Percentiles rank a stretch among this genome's conserved stretches.
These are phyloP conservation scores for Drosophila melanosoma DNA, from an alignment of 2,888 invertebrate species.

Conservation along the genomic window DNA sequence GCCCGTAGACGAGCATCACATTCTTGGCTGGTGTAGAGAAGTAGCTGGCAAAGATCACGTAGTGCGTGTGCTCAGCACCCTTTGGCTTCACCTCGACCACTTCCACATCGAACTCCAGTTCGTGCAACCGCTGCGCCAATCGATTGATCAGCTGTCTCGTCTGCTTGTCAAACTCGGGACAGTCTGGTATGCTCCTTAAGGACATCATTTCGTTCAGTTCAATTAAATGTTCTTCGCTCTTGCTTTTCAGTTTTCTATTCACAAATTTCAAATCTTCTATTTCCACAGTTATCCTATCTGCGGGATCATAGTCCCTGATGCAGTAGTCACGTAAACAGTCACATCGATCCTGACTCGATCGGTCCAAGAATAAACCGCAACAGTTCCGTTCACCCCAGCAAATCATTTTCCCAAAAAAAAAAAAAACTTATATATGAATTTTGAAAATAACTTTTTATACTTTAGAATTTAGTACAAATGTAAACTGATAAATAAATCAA, in stretches of 20 bases:
- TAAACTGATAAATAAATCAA: background rate
- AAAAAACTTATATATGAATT: background rate
- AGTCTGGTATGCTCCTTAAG: constrained; percentile 28
- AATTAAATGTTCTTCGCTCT: background rate
- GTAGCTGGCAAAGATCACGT: constrained; percentile 52
- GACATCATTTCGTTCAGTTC: constrained; percentile 30
- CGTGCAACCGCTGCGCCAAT: constrained; percentile 25
- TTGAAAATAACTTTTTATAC: background rate
- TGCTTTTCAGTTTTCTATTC: background rate
- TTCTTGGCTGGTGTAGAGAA: constrained; percentile 53
- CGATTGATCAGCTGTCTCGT: constrained; percentile 42
- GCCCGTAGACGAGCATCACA: constrained; percentile 49
- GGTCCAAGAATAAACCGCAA: constrained; percentile 42
- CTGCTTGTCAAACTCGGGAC: background rate
- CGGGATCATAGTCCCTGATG: constrained; percentile 33
- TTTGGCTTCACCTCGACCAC: constrained; percentile 20
- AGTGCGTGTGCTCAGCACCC: constrained; percentile 3
- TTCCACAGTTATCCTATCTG: constrained; percentile 15
- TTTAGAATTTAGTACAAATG: background rate
- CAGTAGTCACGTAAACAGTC: constrained; percentile 45
- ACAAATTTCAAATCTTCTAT: background rate
- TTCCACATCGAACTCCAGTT: constrained; percentile 50
- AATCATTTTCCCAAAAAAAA: constrained; percentile 37
- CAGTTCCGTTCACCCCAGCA: constrained; percentile 52
- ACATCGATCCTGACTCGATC: constrained; percentile 24